Base-by-base conservation (phyloP, 1,140 invertebrate species). In the Drosophila orosa region DNA sequence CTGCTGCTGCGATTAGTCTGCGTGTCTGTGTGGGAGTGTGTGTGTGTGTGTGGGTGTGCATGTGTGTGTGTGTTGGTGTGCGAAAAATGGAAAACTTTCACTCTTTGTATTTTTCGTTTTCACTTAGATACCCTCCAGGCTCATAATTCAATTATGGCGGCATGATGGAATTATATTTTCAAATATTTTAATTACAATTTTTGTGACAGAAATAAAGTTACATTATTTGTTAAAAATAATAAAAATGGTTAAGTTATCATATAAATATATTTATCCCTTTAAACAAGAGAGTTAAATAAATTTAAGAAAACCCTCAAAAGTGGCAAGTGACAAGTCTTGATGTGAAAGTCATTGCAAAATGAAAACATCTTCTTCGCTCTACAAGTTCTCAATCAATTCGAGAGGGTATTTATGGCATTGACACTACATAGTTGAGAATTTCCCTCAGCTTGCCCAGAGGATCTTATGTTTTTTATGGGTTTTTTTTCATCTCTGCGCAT, bases 11-110 rank as follows among this genome's bases (percentile, higher is more conserved):
- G 17, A 79, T 72, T 63, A 57, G 50, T 62, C 42, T 35, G 44
- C 15, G 5, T 27, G 13, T 27, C 22, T 31, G 19, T 42, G 17
- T 48, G 31, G 19, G 35, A 7, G 27, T 6, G 39, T 19, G 35
- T n/a, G 27, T 35, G 27, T 5, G 40, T 13, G 40, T 13, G 2
- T 1, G n/a, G 39, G 27, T 31, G 37, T 42, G 13, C 58, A 19
- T 45, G 44, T 39, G 24, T 61, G 37, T 74, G 69, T 65, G 19
- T 4, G 1, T 24, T 9, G 3, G 44, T 45, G 47, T 48, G 47
- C 10, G 25, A 22, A 33, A 77, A 81, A 81, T 68, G 76, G 47
- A 73, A 78, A 81, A 73, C 78, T 81, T 81, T 80, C 78, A 77
- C 78, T 80, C 24, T 62, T 60, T 68, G 40, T 31, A 55, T 62